Percentiles rank a stretch among this genome's conserved stretches.
phyloP scores from a whole-genome alignment of 2,888 invertebrate genomes.

The Pristionchus mayeri region DNA sequence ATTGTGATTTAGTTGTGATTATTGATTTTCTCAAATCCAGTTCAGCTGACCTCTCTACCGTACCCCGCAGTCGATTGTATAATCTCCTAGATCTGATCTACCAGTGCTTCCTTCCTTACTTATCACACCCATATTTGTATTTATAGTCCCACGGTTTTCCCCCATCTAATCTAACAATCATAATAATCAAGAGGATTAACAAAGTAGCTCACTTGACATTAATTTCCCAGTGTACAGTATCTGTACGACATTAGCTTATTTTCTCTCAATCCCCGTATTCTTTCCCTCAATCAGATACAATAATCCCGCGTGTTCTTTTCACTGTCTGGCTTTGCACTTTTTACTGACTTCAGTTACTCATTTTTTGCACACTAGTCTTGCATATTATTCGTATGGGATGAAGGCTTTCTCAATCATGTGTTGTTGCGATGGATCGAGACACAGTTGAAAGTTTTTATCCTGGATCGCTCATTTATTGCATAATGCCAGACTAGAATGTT shows the following conservation, averaged over 20 bases:
- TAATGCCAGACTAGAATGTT: background rate
- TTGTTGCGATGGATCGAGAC: background rate
- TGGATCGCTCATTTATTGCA: slow-evolving; percentile 7
- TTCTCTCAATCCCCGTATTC: background rate
- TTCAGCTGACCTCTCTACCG: slow-evolving; percentile 33
- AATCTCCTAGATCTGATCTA: slow-evolving; percentile 16
- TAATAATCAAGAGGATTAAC: slow-evolving; percentile 17
- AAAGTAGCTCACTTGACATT: slow-evolving; percentile 25
- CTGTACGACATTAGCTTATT: background rate
- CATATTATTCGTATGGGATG: slow-evolving; percentile 26
- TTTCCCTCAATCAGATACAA: background rate
- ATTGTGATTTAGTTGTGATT: slow-evolving; percentile 39
- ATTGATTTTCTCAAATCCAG: background rate
- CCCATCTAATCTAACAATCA: no score
- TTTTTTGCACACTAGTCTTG: slow-evolving; percentile 41
- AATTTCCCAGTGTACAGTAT: slow-evolving; percentile 14
- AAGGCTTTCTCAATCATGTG: background rate
- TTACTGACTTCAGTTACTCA: background rate
- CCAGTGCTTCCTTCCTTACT: background rate
- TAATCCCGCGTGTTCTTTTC: slow-evolving; percentile 18
- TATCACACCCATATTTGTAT: background rate
- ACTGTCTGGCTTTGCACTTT: slow-evolving; percentile 14
- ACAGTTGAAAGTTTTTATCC: background rate
- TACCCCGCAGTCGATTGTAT: slow-evolving; percentile 15
- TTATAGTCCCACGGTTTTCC: slow-evolving; percentile 10